Evolutionary conservation across 2,113 vertebrate species (phyloP).

Genomic region (Lichenostomus cassidix): DNA sequence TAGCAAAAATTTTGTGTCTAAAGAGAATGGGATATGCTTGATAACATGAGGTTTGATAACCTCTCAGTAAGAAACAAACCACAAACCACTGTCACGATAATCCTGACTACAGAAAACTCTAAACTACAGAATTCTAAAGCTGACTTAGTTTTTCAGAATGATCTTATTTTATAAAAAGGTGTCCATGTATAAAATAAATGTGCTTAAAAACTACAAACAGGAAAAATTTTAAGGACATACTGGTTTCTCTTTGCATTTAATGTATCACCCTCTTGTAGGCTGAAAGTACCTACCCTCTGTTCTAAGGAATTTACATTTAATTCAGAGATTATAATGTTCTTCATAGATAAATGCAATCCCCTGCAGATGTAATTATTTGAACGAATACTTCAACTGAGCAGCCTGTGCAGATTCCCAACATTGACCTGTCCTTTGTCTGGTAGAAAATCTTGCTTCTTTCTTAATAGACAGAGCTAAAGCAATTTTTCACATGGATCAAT

Average conservation of each 20-base stretch:
- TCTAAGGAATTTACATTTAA: neutral
- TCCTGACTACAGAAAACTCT: neutral
- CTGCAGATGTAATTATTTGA: constrained; percentile 31
- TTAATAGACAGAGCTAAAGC: constrained; percentile 3
- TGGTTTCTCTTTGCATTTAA: neutral
- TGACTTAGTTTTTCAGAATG: neutral
- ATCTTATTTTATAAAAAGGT: neutral
- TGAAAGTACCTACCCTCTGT: neutral
- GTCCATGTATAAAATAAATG: neutral
- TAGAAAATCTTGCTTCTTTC: neutral
- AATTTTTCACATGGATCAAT: constrained; percentile 50
- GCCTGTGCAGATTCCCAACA: neutral
- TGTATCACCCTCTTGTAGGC: neutral
- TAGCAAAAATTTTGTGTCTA: neutral
- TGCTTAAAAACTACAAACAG: neutral
- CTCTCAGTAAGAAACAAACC: neutral
- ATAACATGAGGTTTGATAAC: neutral
- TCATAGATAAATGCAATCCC: neutral
- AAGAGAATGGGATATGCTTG: neutral
- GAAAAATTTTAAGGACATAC: neutral
- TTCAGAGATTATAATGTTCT: neutral
- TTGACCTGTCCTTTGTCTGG: constrained; percentile 1
- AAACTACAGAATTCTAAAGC: neutral
- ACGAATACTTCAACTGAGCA: neutral
- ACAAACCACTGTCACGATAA: neutral